Base-by-base conservation (phyloP, 2,888 invertebrate species). In the Tubulanus polymorphus region DNA sequence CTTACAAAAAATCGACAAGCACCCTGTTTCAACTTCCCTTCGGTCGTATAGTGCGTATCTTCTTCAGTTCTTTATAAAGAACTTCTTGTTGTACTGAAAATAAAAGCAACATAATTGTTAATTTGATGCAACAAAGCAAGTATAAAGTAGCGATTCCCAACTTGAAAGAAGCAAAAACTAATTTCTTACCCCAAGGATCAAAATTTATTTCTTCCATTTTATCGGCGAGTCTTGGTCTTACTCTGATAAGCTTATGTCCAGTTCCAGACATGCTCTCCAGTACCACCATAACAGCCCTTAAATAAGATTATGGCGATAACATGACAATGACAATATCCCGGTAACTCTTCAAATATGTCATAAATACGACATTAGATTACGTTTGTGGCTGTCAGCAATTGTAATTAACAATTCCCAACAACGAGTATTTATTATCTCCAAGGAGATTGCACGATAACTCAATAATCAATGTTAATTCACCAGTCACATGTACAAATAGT, bases 191-290 rank as follows among this genome's bases (percentile, higher is more conserved):
- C 49, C 55, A 55, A 41, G 67, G 67, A 54, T 67, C 67, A 56
- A 54, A 61, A 20, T 51, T 26, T 2, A 65, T 23, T 3, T 56
- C 27, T 47, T 65, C 61, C 10, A 63, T 30, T 45, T 63, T 62
- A 1, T 61, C 60, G 28, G 35, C 53, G 1, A 45, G 48, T 55
- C 60, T 63, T 6, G 61, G 56, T 50, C 62, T 52, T 6, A 63
- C 28, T 32, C 57, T 50, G 12, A 57, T 47, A 15, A 63, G 48
- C 46, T 58, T 62, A 49, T 67, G 67, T 30, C 63, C 63, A 46
- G 65, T 65, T 27, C 65, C 67, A 37, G 67, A 63, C 52, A 65
- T 26, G 47, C 67, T 67, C 35, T 63, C 61, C 20, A 65, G 45
- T 10, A 63, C n/a, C 20, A 67, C 67, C 53, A 67, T 48, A 1